Evolutionary conservation across 2,113 vertebrate genomes (phyloP), one percentile per base, ranked within the genome.

Genomic region (Poecile atricapillus): DNA sequence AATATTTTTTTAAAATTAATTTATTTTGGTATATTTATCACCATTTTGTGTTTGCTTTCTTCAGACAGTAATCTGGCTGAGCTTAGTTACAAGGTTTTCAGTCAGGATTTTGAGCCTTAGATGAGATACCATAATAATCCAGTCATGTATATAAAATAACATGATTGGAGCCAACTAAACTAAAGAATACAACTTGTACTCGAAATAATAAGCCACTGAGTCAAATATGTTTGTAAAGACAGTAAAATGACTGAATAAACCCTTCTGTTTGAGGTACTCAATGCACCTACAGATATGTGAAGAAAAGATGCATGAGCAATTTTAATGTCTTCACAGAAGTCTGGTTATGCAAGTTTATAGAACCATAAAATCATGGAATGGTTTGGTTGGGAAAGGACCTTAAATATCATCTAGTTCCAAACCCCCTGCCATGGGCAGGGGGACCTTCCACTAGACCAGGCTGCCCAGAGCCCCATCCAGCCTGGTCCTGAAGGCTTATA

Each of bases 231-330:
- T 83, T 89, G 7, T 69, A 65, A 88, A 83, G 46, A 44, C 4
- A 41, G 19, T 4, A 68, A 87, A 79, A 87, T 68, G 19, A 31
- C 22, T 46, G n/a, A 86, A 87, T 49, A 46, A 70, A 78, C 17
- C 6, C 2, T 28, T 47, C 10, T 12, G 10, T 68, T 85, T 79
- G 27, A 88, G 21, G 35, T 5, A 53, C 2, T 63, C 5, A 30
- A 4, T 59, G 6, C 5, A 35, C 63, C 71, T 46, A 68, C 15
- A 52, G 8, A 30, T 43, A 47, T 0, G 0, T 28, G 39, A 83
- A 71, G 10, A 52, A 81, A 77, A 77, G 9, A 68, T 37, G 4
- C 13, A 82, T 0, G 0, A 52, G 13, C 4, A 47, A 46, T 50
- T 78, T 84, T 37, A 43, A 21, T 60, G 10, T 58, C n/a, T 84